These are phyloP conservation scores for Cataglyphis hispanica DNA, from an alignment of 1,140 invertebrate species.

Conservation along the genomic window DNA sequence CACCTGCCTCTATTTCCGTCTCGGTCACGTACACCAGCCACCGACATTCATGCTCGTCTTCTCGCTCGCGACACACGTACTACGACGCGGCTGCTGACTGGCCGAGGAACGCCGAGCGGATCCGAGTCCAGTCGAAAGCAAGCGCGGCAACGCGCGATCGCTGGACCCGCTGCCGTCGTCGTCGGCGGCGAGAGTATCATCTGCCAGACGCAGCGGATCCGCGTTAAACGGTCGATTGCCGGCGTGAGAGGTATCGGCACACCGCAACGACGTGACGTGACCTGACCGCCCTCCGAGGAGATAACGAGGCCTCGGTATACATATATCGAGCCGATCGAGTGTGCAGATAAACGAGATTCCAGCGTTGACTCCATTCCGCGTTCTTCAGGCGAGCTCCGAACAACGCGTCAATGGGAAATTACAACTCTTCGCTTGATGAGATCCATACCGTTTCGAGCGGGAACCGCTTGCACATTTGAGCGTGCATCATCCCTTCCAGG, in stretches of 20 bases:
- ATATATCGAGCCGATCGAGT: background rate
- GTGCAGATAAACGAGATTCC: conserved; percentile 27
- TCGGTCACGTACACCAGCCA: conserved; percentile 39
- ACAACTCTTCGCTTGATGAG: conserved; percentile 25
- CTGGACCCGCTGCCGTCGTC: background rate
- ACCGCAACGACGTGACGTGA: conserved; percentile 15
- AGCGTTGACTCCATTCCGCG: no score
- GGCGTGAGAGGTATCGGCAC: conserved; percentile 29
- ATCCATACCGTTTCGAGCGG: conserved; percentile 22
- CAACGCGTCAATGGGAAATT: conserved; percentile 13
- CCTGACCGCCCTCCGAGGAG: background rate
- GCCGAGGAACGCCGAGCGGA: conserved; percentile 28
- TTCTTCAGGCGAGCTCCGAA: background rate
- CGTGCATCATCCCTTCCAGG: background rate
- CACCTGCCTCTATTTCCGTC: conserved; percentile 48
- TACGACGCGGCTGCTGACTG: conserved; percentile 25
- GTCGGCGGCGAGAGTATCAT: conserved; percentile 17
- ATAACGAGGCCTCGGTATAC: conserved; percentile 35
- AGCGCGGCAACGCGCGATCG: conserved; percentile 5
- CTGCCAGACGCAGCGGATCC: conserved; percentile 49
- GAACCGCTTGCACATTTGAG: background rate
- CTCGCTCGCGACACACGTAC: conserved; percentile 34
- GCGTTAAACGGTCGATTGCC: conserved; percentile 37
- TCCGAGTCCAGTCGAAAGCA: conserved; percentile 26
- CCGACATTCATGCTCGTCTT: conserved; percentile 31